Base-by-base conservation (phyloP, 2,888 invertebrate genomes). In the Thalpophila matura region DNA sequence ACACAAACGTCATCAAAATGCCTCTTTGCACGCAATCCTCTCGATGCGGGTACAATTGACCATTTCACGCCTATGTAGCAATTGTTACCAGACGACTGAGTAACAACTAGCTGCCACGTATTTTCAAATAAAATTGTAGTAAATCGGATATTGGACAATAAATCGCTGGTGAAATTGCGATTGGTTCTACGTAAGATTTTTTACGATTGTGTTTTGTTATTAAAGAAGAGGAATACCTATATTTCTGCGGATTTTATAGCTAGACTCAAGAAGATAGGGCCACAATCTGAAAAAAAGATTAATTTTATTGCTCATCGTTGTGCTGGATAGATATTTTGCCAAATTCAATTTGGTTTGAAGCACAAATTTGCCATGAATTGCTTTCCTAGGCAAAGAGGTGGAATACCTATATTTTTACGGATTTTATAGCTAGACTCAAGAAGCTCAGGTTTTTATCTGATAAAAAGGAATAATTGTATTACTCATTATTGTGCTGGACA, bases 11-110 rank as follows among this genome's bases (percentile, higher is more conserved):
- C 46, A 49, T 49, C 27, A 58, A 58, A 60, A n/a, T n/a, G 16
- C n/a, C 22, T 16, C 10, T 12, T 10, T 18, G 12, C 35, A n/a
- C 29, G 27, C 26, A 31, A 55, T n/a, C 46, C 43, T 20, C 24
- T 16, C 49, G 16, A 10, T 14, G 31, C 51, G 61, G 62, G n/a
- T 55, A 73, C 73, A 77, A 77, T 68, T 77, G 79, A 77, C 64
- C 64, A 79, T 79, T 77, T 79, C 73, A 79, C 77, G 77, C 60
- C 55, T 61, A 45, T 77, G 40, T 53, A 53, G n/a, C 55, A 38
- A 68, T 61, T 56, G 79, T 64, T 60, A 55, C 51, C 77, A 65
- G 53, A 18, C 57, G 54, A 60, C 33, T 73, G 61, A 29, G 35
- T 60, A 16, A 62, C 61, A 58, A 68, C 67, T 79, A 63, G 51